Evolutionary conservation across 1,140 invertebrate species (phyloP).

Genomic region (Drosophila grimshawi): DNA sequence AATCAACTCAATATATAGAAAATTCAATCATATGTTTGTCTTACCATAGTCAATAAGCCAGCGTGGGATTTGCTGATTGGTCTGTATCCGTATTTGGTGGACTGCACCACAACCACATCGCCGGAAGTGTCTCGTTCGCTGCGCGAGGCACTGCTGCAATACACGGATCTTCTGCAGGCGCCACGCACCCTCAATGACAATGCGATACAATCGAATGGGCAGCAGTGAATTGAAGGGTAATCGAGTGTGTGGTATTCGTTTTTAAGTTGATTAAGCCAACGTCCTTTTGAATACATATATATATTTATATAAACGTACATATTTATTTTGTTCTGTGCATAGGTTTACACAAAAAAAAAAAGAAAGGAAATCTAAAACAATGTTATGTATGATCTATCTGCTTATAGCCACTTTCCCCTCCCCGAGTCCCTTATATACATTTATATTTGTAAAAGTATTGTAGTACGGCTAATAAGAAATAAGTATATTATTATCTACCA

Average conservation of each 20-base stretch:
- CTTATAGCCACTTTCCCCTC: conserved; percentile 31
- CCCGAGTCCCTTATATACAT: conserved; percentile 18
- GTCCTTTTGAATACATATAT: conserved; percentile 57
- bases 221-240: conserved; percentile 55
- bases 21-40: not conserved
- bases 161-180: conserved; percentile 92
- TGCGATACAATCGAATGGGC: conserved; percentile 78
- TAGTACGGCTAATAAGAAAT: conserved; percentile 54
- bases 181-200: conserved; percentile 84
- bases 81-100: conserved; percentile 95
- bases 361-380: not conserved
- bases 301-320: conserved; percentile 41
- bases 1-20: not conserved
- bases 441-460: conserved; percentile 66
- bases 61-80: conserved; percentile 97
- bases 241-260: conserved; percentile 15
- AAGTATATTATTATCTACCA: conserved; percentile 39
- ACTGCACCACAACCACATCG: conserved; percentile 92
- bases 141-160: conserved; percentile 94
- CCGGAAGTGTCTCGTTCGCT: conserved; percentile 92
- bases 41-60: conserved; percentile 90
- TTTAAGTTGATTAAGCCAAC: conserved; percentile 70
- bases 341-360: conserved; percentile 43
- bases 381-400: conserved; percentile 50
- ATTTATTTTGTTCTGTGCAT: conserved; percentile 69